These are phyloP conservation scores for Andrena haemorrhoa DNA, from an alignment of 2,888 invertebrate genomes.

Conservation along the genomic window DNA sequence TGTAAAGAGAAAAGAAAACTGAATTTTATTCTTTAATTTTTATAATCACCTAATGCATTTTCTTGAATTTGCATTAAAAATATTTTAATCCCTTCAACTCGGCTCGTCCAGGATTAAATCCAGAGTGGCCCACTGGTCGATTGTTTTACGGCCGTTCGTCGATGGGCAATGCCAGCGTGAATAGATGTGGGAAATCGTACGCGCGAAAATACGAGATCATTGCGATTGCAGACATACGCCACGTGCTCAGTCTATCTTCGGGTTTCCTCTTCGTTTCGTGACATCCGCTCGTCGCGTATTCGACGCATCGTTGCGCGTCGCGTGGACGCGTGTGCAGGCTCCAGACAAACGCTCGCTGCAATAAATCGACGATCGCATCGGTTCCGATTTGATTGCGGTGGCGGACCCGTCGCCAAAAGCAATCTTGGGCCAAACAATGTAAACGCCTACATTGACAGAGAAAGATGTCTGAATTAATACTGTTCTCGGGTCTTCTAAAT, in stretches of 20 bases:
- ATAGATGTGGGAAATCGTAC: conserved; percentile 13
- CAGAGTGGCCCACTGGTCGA: neutral
- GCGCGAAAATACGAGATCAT: conserved; percentile 46
- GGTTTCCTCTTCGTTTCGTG: conserved; percentile 80
- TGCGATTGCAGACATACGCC: conserved; percentile 60
- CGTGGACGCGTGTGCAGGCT: conserved; percentile 20
- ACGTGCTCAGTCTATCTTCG: conserved; percentile 69
- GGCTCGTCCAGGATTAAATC: neutral
- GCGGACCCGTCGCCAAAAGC: neutral
- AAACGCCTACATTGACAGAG: neutral
- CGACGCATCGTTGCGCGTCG: conserved; percentile 55
- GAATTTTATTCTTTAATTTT: too few relatives aligned
- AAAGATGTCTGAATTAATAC: neutral
- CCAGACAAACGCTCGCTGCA: conserved; percentile 31
- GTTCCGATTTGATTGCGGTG: neutral
- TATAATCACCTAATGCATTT: too few relatives aligned
- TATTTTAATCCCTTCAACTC: too few relatives aligned
- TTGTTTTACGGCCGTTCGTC: neutral
- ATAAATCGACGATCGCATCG: conserved; percentile 11
- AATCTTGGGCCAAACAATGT: too few relatives aligned
- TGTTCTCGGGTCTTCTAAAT: neutral
- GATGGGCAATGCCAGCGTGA: neutral
- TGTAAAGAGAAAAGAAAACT: too few relatives aligned
- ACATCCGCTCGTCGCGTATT: conserved; percentile 77
- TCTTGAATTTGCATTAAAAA: too few relatives aligned